phyloP scores from a whole-genome alignment of 2,797 vertebrate species.

The Leuciscus waleckii region DNA sequence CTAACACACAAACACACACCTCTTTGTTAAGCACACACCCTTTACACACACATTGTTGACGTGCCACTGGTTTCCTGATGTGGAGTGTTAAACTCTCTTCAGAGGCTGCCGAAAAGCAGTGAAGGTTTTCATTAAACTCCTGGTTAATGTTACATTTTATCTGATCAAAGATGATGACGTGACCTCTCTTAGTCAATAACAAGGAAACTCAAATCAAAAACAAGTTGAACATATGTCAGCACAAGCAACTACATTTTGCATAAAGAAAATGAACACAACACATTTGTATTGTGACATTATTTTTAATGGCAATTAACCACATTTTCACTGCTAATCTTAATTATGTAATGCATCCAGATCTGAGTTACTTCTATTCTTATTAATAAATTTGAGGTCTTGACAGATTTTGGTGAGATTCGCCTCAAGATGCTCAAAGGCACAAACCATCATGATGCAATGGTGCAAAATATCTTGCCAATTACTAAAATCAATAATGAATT shows the following conservation, averaged over 20 bases:
- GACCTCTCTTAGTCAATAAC: not conserved
- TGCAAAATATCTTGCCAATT: not conserved
- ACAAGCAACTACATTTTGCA: not conserved
- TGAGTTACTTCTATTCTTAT: not conserved
- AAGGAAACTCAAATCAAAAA: not conserved
- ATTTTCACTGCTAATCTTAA: not conserved
- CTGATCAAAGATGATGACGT: not conserved
- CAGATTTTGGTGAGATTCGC: not conserved
- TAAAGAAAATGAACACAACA: too few relatives aligned
- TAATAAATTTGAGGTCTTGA: not conserved
- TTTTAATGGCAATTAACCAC: not conserved
- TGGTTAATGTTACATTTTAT: not conserved
- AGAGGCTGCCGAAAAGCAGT: not conserved
- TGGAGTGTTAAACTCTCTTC: not conserved
- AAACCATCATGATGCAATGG: not conserved
- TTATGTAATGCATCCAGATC: too few relatives aligned
- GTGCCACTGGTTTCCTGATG: not conserved
- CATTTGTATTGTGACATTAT: not conserved
- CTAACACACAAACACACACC: constrained; percentile 22
- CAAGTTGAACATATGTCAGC: not conserved
- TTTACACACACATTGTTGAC: constrained; percentile 5
- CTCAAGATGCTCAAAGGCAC: not conserved
- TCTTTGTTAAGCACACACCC: constrained; percentile 34
- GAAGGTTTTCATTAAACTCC: not conserved
- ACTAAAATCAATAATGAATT: not conserved